Base-by-base conservation (phyloP, 2,113 vertebrate genomes). In the Oenanthe oenanthe region DNA sequence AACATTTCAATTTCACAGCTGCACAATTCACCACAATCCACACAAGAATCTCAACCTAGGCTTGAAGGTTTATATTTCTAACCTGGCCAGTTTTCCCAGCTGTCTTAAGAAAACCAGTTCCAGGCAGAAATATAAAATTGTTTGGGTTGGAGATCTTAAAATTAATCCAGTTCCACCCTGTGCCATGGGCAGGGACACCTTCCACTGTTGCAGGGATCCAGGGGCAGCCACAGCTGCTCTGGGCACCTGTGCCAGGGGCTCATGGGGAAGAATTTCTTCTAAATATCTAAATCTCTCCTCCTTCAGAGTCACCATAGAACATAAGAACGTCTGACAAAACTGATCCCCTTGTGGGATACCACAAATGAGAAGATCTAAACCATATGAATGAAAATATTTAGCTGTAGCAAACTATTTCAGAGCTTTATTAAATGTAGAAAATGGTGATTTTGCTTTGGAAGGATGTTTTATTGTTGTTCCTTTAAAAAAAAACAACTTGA, bases 141-240 rank as follows among this genome's bases (percentile, higher is more conserved):
- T 40, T 74, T 67, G 28, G 38, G 28, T 58, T 32, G 58, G 32
- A 38, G 11, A 72, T 12, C 4, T 73, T 25, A 17, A 74, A 66
- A 14, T 3, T 3, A 15, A 45, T 16, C 32, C 6, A 8, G 4
- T 60, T 2, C 9, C 38, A 51, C 26, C 11, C 36, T 1, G 0
- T 51, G 45, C 58, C 43, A 24, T n/a, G 60, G 24, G 32, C 45
- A 66, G 32, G 32, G 24, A 66, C 45, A 25, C 18, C 19, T 81
- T 1, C 68, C 68, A 60, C 19, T 4, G 0, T 4, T 45, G 38
- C 68, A 67, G 45, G 36, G 76, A 45, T 42, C 24, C 78, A 70
- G 85, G n/a, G 7, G 19, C 57, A 88, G 26, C 26, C 58, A 7
- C 25, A 79, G 36, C 31, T 63, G 1, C 50, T 48, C 74, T 63